These are phyloP conservation scores for Drosophila quasianomalipes DNA, from an alignment of 2,888 invertebrate species.

Conservation along the genomic window DNA sequence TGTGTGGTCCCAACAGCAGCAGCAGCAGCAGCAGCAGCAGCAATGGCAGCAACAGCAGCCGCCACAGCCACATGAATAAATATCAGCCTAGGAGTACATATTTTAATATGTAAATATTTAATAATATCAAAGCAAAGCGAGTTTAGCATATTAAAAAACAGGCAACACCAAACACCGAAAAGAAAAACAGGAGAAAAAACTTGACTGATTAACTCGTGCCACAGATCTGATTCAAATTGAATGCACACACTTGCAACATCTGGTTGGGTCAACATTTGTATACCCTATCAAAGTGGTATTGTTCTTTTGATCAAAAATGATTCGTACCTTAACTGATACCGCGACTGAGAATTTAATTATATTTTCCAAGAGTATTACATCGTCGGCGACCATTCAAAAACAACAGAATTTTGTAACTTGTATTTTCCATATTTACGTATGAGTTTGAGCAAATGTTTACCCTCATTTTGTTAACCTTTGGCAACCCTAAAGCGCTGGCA, in stretches of 20 bases:
- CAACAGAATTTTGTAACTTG: not conserved
- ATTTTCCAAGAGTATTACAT: constrained; percentile 1
- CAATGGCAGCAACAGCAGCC: constrained; percentile 6
- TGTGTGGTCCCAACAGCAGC: constrained; percentile 16
- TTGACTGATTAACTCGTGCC: constrained; percentile 41
- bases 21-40: not conserved
- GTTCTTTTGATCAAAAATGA: not conserved
- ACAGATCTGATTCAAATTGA: constrained; percentile 60
- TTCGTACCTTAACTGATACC: not conserved
- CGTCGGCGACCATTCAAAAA: not conserved
- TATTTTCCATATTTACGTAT: constrained; percentile 8
- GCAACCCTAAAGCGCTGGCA: constrained; percentile 50
- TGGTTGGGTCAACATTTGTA: constrained; percentile 2
- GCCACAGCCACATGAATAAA: constrained; percentile 51
- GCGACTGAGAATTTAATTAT: not conserved
- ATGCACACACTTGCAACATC: constrained; percentile 58
- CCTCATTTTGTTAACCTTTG: constrained; percentile 24
- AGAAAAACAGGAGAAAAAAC: not conserved
- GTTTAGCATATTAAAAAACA: constrained; percentile 53
- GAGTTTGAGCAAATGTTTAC: constrained; percentile 19
- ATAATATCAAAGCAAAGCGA: constrained; percentile 68
- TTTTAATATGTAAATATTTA: constrained; percentile 79
- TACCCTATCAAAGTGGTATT: not conserved
- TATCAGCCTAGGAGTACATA: constrained; percentile 57
- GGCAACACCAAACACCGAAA: constrained; percentile 36